These are phyloP conservation scores for Anhinga rufa DNA, from an alignment of 2,113 vertebrate species.

Conservation along the genomic window DNA sequence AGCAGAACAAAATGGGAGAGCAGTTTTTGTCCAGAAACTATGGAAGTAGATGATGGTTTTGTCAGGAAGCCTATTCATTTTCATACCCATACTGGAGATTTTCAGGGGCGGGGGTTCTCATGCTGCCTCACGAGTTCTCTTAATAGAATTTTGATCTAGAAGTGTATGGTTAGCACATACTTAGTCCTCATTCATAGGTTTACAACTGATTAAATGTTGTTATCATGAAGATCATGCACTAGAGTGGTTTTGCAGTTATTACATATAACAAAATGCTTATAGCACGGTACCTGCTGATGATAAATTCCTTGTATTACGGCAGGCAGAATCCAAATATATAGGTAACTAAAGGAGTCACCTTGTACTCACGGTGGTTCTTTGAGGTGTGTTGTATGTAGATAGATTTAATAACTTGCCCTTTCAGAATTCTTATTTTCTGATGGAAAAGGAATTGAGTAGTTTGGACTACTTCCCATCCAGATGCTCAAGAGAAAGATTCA, in stretches of 20 bases:
- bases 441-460: background rate
- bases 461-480: background rate
- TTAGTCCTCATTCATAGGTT: background rate
- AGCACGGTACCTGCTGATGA: background rate
- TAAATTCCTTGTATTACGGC: background rate
- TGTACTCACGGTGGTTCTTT: accelerated
- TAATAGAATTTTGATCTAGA: background rate
- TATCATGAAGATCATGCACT: background rate
- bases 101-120: background rate
- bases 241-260: background rate
- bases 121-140: background rate
- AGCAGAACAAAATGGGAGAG: background rate
- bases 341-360: background rate
- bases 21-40: background rate
- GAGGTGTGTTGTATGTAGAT: background rate
- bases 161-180: too few relatives aligned
- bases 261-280: background rate
- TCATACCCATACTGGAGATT: background rate
- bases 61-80: background rate
- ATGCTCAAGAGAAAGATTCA: background rate
- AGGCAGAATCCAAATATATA: accelerated
- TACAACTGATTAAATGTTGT: background rate
- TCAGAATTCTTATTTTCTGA: background rate
- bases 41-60: background rate
- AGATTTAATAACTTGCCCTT: background rate